These are phyloP conservation scores for Acleris emargana DNA, from an alignment of 2,888 invertebrate genomes.

Conservation along the genomic window DNA sequence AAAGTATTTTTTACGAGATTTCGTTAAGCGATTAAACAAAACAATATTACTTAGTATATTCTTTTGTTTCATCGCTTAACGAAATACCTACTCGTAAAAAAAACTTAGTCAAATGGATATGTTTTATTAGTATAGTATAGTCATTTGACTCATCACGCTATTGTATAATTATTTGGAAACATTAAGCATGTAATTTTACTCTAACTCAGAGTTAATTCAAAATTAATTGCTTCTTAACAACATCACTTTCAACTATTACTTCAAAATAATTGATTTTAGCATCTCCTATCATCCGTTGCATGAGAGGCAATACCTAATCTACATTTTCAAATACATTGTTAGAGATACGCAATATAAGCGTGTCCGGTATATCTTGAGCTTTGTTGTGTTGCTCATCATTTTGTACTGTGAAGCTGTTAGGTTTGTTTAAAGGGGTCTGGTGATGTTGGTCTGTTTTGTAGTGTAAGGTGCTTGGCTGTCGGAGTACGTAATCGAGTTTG, in stretches of 20 bases:
- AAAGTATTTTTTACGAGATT: no score
- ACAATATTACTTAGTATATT: no score
- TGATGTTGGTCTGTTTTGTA: slow-evolving; percentile 47
- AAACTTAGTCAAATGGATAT: no score
- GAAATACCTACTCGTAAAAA: no score
- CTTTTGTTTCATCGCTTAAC: no score
- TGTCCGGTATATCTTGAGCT: slow-evolving; percentile 56
- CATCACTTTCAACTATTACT: slow-evolving; percentile 72
- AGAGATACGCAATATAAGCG: slow-evolving; percentile 54
- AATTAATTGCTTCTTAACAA: slow-evolving; percentile 61
- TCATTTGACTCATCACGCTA: no score
- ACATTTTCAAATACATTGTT: slow-evolving; percentile 74
- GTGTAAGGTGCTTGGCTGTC: slow-evolving; percentile 63
- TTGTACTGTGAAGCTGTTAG: slow-evolving; percentile 40
- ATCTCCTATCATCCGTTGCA: slow-evolving; percentile 58
- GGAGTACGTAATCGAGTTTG: slow-evolving; percentile 78
- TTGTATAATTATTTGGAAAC: no score
- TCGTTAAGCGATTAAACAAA: no score
- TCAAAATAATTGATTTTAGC: slow-evolving; percentile 71
- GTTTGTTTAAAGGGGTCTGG: slow-evolving; percentile 21
- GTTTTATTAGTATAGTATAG: no score
- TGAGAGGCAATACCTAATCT: slow-evolving; percentile 77
- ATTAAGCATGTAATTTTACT: slow-evolving; percentile 53
- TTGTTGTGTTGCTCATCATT: slow-evolving; percentile 45
- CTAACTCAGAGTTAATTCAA: slow-evolving; percentile 9